Evolutionary conservation across 64 coral and sea anemone genomes (phyloP).

Genomic region (Montipora efflorescens): DNA sequence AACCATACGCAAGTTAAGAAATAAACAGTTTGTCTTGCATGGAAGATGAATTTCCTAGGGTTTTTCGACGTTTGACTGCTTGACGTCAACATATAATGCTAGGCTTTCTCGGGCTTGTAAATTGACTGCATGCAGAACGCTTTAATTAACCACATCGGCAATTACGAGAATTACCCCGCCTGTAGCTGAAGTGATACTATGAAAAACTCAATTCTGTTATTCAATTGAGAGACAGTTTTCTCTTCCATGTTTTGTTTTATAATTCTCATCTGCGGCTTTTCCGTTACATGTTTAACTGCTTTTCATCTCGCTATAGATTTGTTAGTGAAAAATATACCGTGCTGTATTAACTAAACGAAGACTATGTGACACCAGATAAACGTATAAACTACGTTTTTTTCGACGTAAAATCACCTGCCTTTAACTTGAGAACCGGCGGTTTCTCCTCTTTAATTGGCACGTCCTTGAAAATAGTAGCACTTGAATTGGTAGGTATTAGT

Average conservation of each 20-base stretch:
- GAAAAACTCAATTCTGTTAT: constrained; percentile 23
- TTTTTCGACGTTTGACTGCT: constrained; percentile 4
- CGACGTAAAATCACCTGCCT: constrained; percentile 8
- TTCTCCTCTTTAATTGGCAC: constrained; percentile 40
- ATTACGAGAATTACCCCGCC: not conserved
- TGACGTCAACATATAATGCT: constrained; percentile 17
- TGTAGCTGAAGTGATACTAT: constrained; percentile 15
- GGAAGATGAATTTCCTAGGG: too few species aligned
- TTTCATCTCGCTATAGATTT: not conserved
- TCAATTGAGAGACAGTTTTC: constrained; percentile 9
- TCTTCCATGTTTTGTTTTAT: not conserved
- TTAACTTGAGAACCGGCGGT: not conserved
- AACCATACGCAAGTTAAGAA: too few species aligned
- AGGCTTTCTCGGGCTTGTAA: not conserved
- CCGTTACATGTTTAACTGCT: not conserved
- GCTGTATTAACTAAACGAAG: constrained; percentile 45
- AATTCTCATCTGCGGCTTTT: not conserved
- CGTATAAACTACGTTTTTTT: constrained; percentile 44
- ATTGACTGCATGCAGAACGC: not conserved
- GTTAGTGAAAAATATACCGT: constrained; percentile 8
- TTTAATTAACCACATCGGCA: constrained; percentile 11
- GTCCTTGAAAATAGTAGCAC: constrained; percentile 35
- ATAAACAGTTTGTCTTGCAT: too few species aligned
- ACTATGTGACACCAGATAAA: constrained; percentile 40
- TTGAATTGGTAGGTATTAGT: constrained; percentile 42